Conservation (phyloP, 2,797 vertebrate genomes). For the Lerista edwardsae region DNA sequence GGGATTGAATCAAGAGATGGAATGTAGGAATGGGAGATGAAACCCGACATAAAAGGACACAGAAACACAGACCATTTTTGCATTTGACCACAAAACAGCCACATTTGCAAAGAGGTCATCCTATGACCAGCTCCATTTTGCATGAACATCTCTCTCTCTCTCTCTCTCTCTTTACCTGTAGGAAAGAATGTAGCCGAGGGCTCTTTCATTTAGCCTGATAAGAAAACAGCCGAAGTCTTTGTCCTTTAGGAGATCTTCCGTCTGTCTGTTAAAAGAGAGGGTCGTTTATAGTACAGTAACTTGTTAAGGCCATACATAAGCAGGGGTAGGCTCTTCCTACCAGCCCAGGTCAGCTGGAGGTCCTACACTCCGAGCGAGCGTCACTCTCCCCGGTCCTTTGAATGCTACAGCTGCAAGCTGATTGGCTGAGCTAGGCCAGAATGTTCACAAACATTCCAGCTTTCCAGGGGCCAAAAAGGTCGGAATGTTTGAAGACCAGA, state of each 20-base stretch:
- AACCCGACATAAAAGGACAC: background rate
- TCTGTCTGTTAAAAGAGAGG: slow-evolving; percentile 75
- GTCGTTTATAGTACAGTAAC: background rate
- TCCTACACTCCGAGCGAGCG: too few relatives aligned
- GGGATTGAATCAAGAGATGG: background rate
- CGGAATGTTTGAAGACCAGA: too few relatives aligned
- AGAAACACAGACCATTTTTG: background rate
- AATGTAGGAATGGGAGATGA: background rate
- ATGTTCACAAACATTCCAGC: too few relatives aligned
- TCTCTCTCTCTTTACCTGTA: slow-evolving; percentile 80
- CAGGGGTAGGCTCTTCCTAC: too few relatives aligned
- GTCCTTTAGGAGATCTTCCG: slow-evolving; percentile 83
- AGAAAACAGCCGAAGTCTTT: slow-evolving; percentile 85
- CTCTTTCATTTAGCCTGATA: slow-evolving; percentile 86
- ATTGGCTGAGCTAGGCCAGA: too few relatives aligned
- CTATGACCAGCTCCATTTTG: background rate
- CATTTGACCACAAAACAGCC: background rate
- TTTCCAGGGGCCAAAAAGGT: too few relatives aligned
- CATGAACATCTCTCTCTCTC: background rate
- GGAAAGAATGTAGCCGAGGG: slow-evolving; percentile 87
- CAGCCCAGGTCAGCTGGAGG: too few relatives aligned
- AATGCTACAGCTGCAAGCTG: too few relatives aligned
- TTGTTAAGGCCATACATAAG: background rate
- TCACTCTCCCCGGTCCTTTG: too few relatives aligned
- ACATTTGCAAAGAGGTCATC: rapidly evolving